These are phyloP conservation scores for Apamea sordens DNA, from an alignment of 2,888 invertebrate genomes.

Conservation along the genomic window DNA sequence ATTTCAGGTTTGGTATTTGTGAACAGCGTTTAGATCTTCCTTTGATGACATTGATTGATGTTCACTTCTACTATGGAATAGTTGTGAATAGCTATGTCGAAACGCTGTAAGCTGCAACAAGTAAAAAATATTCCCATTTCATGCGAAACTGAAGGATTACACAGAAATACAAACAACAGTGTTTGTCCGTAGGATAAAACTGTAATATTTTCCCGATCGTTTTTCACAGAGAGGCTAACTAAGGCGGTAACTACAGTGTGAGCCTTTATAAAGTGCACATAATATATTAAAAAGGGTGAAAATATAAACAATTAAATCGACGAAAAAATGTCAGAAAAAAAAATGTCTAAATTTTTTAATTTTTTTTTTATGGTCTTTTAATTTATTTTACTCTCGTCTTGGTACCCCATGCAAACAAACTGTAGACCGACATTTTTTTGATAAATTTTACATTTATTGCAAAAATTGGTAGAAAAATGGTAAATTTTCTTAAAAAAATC, in stretches of 20 bases:
- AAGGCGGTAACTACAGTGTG: neutral
- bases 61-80: neutral
- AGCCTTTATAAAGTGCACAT: too few relatives aligned
- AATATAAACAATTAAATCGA: too few relatives aligned
- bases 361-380: too few relatives aligned
- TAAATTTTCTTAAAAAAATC: too few relatives aligned
- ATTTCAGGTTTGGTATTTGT: neutral
- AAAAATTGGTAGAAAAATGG: too few relatives aligned
- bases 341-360: too few relatives aligned
- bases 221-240: neutral
- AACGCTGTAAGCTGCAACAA: neutral
- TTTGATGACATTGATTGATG: neutral
- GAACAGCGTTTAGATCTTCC: neutral
- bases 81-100: neutral
- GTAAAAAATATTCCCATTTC: neutral
- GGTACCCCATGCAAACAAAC: too few relatives aligned
- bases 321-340: too few relatives aligned
- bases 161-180: neutral
- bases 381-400: too few relatives aligned
- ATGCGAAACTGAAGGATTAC: neutral
- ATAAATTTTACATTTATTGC: too few relatives aligned
- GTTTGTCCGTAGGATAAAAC: neutral
- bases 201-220: neutral
- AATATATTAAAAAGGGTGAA: too few relatives aligned
- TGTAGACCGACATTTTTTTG: too few relatives aligned